phyloP scores from a whole-genome alignment of 2,797 vertebrate species.

The Enteromius mattozi region DNA sequence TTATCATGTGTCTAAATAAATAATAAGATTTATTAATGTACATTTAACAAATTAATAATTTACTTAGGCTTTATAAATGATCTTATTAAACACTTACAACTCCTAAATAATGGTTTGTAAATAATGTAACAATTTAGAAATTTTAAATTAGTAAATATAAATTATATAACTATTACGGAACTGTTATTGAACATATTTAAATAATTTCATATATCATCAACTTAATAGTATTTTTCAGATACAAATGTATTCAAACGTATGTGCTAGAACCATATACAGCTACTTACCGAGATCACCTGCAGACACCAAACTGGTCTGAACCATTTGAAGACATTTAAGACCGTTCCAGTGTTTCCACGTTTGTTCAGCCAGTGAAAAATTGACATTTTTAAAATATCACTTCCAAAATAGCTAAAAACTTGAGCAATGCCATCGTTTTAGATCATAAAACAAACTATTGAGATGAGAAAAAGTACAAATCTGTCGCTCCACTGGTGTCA shows the following conservation, averaged over 20 bases:
- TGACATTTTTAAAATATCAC: neutral
- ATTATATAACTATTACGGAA: too few relatives aligned
- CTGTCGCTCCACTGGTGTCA: slow-evolving; percentile 41
- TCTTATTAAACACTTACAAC: too few relatives aligned
- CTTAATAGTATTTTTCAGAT: neutral
- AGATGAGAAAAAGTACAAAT: slow-evolving; percentile 17
- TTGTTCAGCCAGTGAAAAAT: neutral
- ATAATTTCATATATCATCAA: too few relatives aligned
- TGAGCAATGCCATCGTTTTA: neutral
- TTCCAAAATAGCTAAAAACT: neutral
- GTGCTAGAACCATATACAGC: neutral
- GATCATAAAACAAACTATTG: slow-evolving; percentile 23
- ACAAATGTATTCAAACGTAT: neutral
- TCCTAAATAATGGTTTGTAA: too few relatives aligned
- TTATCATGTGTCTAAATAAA: too few relatives aligned
- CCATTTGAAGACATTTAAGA: neutral
- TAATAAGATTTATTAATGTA: too few relatives aligned
- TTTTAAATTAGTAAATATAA: too few relatives aligned
- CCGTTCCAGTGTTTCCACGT: slow-evolving; percentile 1
- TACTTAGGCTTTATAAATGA: too few relatives aligned
- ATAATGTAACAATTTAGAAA: too few relatives aligned
- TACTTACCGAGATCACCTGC: neutral
- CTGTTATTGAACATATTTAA: too few relatives aligned
- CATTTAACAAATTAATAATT: too few relatives aligned
- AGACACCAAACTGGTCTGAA: neutral